A percentile compares a stretch with the other conserved stretches of the same genome.
These are phyloP conservation scores for Lasioglossum zephyrum DNA, from an alignment of 2,888 invertebrate genomes.

Conservation along the genomic window DNA sequence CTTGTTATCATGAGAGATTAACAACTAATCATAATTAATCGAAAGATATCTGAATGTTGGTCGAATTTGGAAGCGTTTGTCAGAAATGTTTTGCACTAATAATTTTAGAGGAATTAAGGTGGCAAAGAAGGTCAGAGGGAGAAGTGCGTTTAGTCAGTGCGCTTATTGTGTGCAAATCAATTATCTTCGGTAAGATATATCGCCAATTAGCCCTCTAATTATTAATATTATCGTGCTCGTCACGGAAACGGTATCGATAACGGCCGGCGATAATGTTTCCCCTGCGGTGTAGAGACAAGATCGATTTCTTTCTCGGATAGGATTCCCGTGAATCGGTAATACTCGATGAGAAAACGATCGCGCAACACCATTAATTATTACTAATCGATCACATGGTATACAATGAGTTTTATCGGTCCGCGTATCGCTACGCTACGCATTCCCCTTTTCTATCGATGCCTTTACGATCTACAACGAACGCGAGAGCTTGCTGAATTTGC, in stretches of 20 bases:
- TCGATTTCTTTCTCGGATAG: constrained; percentile 37
- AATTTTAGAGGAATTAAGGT: background rate
- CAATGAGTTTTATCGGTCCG: constrained; percentile 49
- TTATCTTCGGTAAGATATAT: constrained; percentile 30
- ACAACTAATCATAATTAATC: too few species aligned
- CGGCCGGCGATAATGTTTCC: constrained; percentile 26
- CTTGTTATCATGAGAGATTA: too few species aligned
- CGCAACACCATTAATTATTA: constrained; percentile 31
- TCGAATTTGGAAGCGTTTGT: background rate
- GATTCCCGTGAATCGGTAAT: constrained; percentile 15
- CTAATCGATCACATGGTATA: constrained; percentile 36
- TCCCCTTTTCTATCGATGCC: constrained; percentile 28
- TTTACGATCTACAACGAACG: constrained; percentile 22
- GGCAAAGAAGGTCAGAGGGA: too few species aligned
- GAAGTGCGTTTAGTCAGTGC: background rate
- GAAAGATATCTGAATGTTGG: background rate
- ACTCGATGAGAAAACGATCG: constrained; percentile 15
- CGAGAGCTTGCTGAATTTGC: constrained; percentile 1
- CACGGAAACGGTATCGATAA: constrained; percentile 42
- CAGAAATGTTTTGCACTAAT: background rate
- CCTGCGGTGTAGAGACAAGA: constrained; percentile 17
- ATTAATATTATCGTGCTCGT: constrained; percentile 44
- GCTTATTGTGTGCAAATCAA: background rate
- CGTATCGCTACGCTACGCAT: constrained; percentile 29
- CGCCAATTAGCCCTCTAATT: constrained; percentile 60